Evolutionary conservation across 2,888 invertebrate genomes (phyloP).

Genomic region (Eupithecia exiguata): DNA sequence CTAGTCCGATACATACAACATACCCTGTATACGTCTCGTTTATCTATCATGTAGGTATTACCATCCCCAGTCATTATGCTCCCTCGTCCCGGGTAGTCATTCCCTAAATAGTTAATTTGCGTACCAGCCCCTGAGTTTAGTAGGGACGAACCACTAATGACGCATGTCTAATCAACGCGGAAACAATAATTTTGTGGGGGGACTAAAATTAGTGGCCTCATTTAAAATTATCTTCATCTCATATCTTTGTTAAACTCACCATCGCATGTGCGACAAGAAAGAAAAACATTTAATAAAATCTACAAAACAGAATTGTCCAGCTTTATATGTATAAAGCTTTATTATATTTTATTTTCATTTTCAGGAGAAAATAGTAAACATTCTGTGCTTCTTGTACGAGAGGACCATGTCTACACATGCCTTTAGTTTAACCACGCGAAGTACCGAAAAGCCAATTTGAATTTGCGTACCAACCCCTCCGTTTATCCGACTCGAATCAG

Average conservation of each 20-base stretch:
- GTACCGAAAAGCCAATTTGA: neutral
- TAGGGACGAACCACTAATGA: slow-evolving; percentile 63
- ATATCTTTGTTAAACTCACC: no score
- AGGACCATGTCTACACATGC: neutral
- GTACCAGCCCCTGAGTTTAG: slow-evolving; percentile 54
- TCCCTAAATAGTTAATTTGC: slow-evolving; percentile 49
- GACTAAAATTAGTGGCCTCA: neutral
- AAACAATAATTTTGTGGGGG: neutral
- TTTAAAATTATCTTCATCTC: neutral
- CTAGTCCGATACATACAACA: neutral
- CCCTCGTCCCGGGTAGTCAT: neutral
- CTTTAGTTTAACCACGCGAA: neutral
- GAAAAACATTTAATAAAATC: no score
- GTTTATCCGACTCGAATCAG: slow-evolving; percentile 18
- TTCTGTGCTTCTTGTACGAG: no score
- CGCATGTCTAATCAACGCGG: slow-evolving; percentile 57
- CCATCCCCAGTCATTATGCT: slow-evolving; percentile 16
- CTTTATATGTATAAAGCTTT: no score
- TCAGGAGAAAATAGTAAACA: no score
- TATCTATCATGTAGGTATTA: neutral
- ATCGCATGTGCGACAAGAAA: no score
- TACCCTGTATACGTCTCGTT: neutral
- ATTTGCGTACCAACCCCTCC: slow-evolving; percentile 20
- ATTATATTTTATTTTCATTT: no score
- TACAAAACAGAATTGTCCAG: no score